Conservation (phyloP, 2,113 vertebrate species). For the Mesocricetus auratus region DNA sequence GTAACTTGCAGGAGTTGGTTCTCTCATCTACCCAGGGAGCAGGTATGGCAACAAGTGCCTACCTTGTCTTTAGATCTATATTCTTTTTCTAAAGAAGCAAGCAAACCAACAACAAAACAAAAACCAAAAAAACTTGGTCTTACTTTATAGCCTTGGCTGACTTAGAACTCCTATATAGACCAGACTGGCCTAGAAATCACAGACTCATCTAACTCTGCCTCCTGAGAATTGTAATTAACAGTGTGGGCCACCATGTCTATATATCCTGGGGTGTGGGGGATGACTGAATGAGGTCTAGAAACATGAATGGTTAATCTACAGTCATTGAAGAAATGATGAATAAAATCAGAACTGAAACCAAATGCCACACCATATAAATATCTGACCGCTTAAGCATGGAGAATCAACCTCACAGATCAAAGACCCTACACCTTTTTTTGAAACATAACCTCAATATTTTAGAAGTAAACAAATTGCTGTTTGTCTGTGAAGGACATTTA, state of each 20-base stretch:
- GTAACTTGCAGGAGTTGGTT: not conserved
- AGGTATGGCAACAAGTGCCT: not conserved
- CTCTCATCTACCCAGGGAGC: not conserved
- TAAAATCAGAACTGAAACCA: constrained; percentile 26
- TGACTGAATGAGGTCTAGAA: not conserved
- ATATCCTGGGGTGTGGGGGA: not conserved
- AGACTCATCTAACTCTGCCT: not conserved
- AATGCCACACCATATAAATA: not conserved
- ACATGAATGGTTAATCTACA: not conserved
- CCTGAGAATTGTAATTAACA: not conserved
- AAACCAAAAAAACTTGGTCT: not conserved
- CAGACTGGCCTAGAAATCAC: not conserved
- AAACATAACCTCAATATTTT: not conserved
- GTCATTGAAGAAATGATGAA: not conserved
- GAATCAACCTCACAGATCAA: not conserved
- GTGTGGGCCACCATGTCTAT: not conserved
- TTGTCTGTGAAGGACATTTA: constrained; percentile 29
- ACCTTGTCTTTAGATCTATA: not conserved
- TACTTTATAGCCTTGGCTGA: not conserved
- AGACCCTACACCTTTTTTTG: not conserved
- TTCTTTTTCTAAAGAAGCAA: not conserved
- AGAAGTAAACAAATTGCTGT: not conserved
- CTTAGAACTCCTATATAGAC: not conserved
- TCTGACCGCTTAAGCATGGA: not conserved
- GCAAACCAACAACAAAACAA: not conserved